Percentiles rank a stretch among this genome's conserved stretches.
Evolutionary conservation across 2,888 invertebrate species (phyloP).

Genomic region (Disparrhopalites patrizii): DNA sequence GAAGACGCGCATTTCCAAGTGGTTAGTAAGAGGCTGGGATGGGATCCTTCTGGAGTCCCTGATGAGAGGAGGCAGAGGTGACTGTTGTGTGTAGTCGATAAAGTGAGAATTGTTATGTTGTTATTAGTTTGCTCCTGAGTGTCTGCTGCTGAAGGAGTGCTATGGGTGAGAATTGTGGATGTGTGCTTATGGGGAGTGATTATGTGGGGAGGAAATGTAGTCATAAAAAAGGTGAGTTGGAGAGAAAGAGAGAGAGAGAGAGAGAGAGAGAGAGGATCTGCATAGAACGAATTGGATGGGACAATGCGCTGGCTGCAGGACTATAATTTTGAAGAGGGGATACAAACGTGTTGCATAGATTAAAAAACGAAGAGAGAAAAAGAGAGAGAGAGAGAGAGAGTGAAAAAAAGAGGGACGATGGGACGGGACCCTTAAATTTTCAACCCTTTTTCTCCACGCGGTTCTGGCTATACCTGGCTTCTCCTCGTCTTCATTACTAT

Average conservation of each 20-base stretch:
- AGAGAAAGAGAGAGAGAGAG: not conserved
- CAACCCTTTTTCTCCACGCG: constrained; percentile 29
- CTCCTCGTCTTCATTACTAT: constrained; percentile 19
- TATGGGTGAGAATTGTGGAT: too few relatives aligned
- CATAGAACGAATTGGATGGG: not conserved
- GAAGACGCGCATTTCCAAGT: too few relatives aligned
- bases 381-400: constrained; percentile 3
- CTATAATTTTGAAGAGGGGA: constrained; percentile 25
- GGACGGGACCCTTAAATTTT: constrained; percentile 28
- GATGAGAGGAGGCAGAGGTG: too few relatives aligned
- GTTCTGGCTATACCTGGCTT: constrained; percentile 2
- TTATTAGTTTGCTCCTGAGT: too few relatives aligned
- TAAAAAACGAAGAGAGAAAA: constrained; percentile 4
- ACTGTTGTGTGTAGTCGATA: too few relatives aligned
- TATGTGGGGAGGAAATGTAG: not conserved
- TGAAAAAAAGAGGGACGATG: not conserved
- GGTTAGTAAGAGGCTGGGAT: too few relatives aligned
- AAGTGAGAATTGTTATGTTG: too few relatives aligned
- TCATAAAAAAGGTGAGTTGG: constrained; percentile 1
- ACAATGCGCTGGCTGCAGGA: constrained; percentile 11
- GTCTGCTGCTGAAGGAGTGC: too few relatives aligned
- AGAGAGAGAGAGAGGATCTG: not conserved
- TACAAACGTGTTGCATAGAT: constrained; percentile 24
- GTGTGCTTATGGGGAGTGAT: too few relatives aligned
- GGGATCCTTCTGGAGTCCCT: too few relatives aligned